These are phyloP conservation scores for Catharus ustulatus DNA, from an alignment of 2,797 vertebrate genomes.

Conservation along the genomic window DNA sequence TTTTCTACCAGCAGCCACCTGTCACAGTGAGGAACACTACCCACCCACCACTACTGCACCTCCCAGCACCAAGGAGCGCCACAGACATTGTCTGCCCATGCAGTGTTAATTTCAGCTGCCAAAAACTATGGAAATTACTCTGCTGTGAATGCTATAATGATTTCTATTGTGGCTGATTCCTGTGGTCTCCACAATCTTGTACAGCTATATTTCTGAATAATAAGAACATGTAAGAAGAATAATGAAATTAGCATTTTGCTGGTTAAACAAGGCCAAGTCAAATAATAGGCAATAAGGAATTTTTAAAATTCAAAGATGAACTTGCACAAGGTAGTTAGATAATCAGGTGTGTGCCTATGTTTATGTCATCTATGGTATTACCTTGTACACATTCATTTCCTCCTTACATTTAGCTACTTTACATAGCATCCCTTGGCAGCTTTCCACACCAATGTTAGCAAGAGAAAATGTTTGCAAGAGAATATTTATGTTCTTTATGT, in stretches of 20 bases:
- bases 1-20: background rate
- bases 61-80: background rate
- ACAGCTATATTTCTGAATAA: background rate
- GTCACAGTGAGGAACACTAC: background rate
- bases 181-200: background rate
- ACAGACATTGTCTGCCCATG: background rate
- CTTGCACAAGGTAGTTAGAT: background rate
- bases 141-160: background rate
- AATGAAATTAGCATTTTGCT: background rate
- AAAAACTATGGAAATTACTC: background rate
- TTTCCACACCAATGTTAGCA: background rate
- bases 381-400: background rate
- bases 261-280: background rate
- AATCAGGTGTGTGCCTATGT: background rate
- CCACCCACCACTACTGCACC: background rate
- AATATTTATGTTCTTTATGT: background rate
- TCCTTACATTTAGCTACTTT: background rate
- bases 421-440: background rate
- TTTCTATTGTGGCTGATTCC: background rate
- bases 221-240: background rate
- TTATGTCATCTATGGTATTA: background rate
- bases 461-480: background rate
- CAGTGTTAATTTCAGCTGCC: background rate
- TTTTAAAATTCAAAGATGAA: background rate
- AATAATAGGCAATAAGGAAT: background rate